phyloP scores from a whole-genome alignment of 2,797 vertebrate species.

The Amazonetta brasiliensis region DNA sequence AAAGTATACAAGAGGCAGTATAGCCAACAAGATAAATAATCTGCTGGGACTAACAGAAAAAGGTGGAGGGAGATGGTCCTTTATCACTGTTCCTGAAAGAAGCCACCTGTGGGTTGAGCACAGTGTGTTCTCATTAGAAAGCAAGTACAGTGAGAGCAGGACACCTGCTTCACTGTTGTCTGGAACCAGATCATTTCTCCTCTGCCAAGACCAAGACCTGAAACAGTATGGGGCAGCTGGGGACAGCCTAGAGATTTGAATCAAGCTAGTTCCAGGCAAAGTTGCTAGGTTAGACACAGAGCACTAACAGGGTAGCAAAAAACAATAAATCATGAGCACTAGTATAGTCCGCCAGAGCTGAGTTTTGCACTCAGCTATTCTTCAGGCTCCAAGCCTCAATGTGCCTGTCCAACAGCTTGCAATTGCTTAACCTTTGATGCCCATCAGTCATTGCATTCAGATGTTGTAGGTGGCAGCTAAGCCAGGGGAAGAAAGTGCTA shows the following conservation, averaged over 20 bases:
- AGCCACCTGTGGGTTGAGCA: slow-evolving; percentile 10
- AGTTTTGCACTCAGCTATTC: neutral
- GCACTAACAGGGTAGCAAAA: neutral
- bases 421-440: slow-evolving; percentile 10
- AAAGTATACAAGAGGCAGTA: neutral
- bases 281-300: neutral
- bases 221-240: neutral
- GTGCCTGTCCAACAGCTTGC: neutral
- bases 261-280: neutral
- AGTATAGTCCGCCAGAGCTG: neutral
- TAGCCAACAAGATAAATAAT: neutral
- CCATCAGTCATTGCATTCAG: neutral
- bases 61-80: neutral
- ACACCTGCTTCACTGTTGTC: neutral
- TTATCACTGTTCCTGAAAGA: slow-evolving; percentile 44
- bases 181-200: neutral
- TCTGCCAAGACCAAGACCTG: slow-evolving; percentile 19
- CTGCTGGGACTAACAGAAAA: neutral
- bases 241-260: slow-evolving; percentile 20
- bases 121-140: neutral
- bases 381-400: neutral
- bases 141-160: neutral
- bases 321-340: slow-evolving; percentile 4
- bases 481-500: rapidly evolving
- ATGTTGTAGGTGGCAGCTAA: neutral